Evolutionary conservation across 2,113 vertebrate genomes (phyloP).

Genomic region (Rhizomys pruinosus): DNA sequence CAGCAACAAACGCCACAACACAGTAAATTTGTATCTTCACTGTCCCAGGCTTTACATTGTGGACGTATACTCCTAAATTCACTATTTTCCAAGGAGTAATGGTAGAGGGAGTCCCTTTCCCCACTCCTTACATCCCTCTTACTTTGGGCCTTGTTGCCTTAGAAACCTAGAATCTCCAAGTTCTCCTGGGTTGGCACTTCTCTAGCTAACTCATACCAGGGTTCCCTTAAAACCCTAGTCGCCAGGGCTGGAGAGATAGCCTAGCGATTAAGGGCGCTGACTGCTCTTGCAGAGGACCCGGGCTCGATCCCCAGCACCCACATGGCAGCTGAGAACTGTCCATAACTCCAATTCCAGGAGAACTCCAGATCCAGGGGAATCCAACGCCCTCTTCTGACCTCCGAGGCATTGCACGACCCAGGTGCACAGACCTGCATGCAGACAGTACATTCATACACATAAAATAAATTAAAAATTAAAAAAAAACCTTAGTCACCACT

Average conservation of each 20-base stretch:
- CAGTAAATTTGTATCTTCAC: background rate
- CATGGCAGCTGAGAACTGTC: no score
- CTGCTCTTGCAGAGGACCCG: no score
- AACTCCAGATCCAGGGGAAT: no score
- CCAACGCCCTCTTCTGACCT: no score
- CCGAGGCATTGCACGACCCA: no score
- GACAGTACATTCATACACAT: no score
- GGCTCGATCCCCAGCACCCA: no score
- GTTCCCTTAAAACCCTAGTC: background rate
- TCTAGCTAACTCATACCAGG: background rate
- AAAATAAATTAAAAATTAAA: no score
- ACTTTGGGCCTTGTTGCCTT: conserved; percentile 2
- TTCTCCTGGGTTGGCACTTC: background rate
- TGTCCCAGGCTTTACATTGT: background rate
- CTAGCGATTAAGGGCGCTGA: no score
- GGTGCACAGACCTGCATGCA: no score
- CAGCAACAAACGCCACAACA: background rate
- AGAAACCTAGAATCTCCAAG: conserved; percentile 22
- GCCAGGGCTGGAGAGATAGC: no score
- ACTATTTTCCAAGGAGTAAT: background rate
- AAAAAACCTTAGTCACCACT: background rate
- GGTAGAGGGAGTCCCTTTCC: background rate
- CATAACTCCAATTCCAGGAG: no score
- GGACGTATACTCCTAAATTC: background rate
- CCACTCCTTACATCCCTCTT: background rate